Evolutionary conservation across 2,888 invertebrate species (phyloP).

Genomic region (Eilema griseolum): DNA sequence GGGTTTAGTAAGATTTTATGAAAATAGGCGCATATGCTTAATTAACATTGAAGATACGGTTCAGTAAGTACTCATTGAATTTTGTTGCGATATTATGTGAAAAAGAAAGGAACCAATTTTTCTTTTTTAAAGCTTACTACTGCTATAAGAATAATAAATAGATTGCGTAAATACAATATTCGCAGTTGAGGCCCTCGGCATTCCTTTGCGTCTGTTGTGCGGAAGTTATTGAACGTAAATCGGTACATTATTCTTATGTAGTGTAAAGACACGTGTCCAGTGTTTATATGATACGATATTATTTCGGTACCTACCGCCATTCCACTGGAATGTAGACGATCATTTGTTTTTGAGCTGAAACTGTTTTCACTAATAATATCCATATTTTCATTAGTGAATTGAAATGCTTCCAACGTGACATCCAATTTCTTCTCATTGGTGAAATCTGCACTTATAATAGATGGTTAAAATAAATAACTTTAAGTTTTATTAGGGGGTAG

Average conservation of each 20-base stretch:
- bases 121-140: background rate
- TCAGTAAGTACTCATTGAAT: background rate
- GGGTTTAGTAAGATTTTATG: background rate
- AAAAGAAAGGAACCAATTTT: background rate
- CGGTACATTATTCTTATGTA: background rate
- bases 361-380: background rate
- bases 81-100: background rate
- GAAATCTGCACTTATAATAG: too few species aligned
- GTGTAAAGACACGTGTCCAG: background rate
- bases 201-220: too few species aligned
- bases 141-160: background rate
- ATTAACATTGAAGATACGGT: constrained; percentile 1
- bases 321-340: background rate
- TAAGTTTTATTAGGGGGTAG: too few species aligned
- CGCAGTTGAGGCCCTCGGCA: background rate
- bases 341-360: background rate
- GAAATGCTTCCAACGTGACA: background rate
- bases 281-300: background rate
- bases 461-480: too few species aligned
- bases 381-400: background rate
- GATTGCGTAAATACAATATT: background rate
- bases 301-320: background rate
- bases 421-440: background rate
- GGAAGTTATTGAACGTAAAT: background rate
- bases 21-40: background rate